Conservation (phyloP, 2,797 vertebrate species). For the Darevskia nairensis region DNA sequence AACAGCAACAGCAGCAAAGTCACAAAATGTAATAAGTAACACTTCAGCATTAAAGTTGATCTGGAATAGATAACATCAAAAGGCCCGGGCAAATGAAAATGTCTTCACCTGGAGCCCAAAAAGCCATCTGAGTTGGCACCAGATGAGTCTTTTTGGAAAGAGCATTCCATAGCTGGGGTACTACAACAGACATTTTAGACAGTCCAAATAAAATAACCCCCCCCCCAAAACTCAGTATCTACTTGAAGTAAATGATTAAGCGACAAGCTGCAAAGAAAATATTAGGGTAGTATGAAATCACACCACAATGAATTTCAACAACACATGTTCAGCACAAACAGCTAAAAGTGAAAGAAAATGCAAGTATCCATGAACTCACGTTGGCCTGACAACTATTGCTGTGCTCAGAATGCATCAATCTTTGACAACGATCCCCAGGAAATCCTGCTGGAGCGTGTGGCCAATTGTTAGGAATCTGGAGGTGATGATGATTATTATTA, state of each 20-base stretch:
- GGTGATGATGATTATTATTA: not conserved
- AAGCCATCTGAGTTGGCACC: not conserved
- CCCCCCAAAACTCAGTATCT: not conserved
- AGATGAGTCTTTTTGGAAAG: not conserved
- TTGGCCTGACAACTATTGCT: constrained; percentile 37
- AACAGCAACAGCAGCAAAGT: not conserved
- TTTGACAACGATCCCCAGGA: constrained; percentile 58
- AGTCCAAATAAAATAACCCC: not conserved
- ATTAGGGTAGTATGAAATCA: not conserved
- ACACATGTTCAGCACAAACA: constrained; percentile 33
- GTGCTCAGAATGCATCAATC: constrained; percentile 47
- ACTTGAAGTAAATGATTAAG: constrained; percentile 26
- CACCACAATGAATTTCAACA: constrained; percentile 22
- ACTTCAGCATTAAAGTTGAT: not conserved
- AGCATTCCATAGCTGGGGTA: too few species aligned
- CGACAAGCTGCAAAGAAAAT: not conserved
- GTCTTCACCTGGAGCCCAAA: not conserved
- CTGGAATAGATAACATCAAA: not conserved
- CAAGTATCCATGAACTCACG: constrained; percentile 46
- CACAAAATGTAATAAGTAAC: not conserved
- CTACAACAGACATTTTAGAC: not conserved
- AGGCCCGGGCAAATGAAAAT: not conserved
- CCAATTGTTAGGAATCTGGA: constrained; percentile 43
- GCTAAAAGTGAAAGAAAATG: constrained; percentile 9
- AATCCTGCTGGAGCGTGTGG: constrained; percentile 69